Conservation (phyloP, 2,888 invertebrate species). For the Hydraecia micacea region DNA sequence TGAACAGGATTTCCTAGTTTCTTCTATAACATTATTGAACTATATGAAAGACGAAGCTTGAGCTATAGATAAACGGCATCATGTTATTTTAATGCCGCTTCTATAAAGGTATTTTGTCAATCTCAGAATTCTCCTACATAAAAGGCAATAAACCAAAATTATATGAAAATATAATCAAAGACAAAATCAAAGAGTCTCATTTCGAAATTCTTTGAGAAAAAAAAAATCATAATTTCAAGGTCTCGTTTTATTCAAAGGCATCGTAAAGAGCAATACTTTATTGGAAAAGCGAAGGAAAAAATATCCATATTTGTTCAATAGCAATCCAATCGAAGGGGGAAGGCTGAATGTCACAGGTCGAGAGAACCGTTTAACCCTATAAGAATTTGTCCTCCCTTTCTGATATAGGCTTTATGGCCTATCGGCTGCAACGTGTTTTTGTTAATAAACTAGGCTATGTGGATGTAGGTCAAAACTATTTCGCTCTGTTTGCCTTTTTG, state of each 20-base stretch:
- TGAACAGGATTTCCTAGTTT: neutral
- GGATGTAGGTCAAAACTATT: slow-evolving; percentile 31
- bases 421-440: slow-evolving; percentile 56
- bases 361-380: slow-evolving; percentile 61
- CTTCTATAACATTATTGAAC: neutral
- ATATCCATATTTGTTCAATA: slow-evolving; percentile 65
- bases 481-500: neutral
- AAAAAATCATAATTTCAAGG: slow-evolving; percentile 63
- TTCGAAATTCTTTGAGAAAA: slow-evolving; percentile 57
- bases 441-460: slow-evolving; percentile 56
- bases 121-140: slow-evolving; percentile 19
- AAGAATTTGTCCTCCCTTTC: slow-evolving; percentile 62
- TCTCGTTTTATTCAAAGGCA: slow-evolving; percentile 54
- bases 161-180: slow-evolving; percentile 58
- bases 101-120: slow-evolving; percentile 11
- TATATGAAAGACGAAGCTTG: slow-evolving; percentile 7
- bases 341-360: slow-evolving; percentile 64
- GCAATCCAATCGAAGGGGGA: slow-evolving; percentile 60
- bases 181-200: slow-evolving; percentile 57
- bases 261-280: slow-evolving; percentile 61
- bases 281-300: slow-evolving; percentile 51
- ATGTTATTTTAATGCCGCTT: slow-evolving; percentile 18
- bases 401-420: slow-evolving; percentile 51
- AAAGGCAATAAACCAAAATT: slow-evolving; percentile 51
- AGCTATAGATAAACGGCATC: neutral